Conservation (phyloP, 2,797 vertebrate genomes). For the Cephalopachus bancanus region DNA sequence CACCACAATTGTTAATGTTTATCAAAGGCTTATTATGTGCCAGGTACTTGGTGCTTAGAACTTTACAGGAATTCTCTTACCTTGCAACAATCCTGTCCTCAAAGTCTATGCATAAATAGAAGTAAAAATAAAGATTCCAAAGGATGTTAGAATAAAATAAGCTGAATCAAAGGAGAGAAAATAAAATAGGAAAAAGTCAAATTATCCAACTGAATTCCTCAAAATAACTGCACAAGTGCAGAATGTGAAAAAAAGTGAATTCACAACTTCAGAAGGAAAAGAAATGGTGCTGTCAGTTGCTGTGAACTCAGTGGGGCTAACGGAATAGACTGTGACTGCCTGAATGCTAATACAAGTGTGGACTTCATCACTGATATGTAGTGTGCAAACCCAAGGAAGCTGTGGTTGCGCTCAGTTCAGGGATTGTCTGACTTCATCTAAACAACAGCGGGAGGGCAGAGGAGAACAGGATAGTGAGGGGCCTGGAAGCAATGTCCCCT, state of each 20-base stretch:
- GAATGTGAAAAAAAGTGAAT: slow-evolving; percentile 25
- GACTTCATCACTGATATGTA: not conserved
- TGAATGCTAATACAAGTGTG: not conserved
- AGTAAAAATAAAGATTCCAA: slow-evolving; percentile 61
- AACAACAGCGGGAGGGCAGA: not conserved
- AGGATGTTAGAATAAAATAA: not conserved
- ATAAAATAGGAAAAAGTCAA: slow-evolving; percentile 23
- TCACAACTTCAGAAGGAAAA: slow-evolving; percentile 19
- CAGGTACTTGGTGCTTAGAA: not conserved
- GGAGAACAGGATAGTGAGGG: not conserved
- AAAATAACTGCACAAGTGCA: not conserved
- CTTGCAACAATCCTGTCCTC: not conserved
- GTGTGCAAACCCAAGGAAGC: not conserved
- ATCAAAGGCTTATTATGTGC: not conserved
- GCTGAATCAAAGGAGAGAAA: slow-evolving; percentile 46
- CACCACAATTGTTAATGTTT: not conserved
- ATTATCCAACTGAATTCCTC: not conserved
- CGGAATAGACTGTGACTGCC: not conserved
- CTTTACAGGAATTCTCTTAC: not conserved
- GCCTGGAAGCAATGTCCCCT: not conserved
- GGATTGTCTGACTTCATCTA: not conserved
- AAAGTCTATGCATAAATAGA: not conserved
- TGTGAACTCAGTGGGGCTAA: not conserved
- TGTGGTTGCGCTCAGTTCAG: not conserved
- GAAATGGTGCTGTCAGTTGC: not conserved